phyloP scores from a whole-genome alignment of 1,140 invertebrate species.

The Adoxophyes honmai region DNA sequence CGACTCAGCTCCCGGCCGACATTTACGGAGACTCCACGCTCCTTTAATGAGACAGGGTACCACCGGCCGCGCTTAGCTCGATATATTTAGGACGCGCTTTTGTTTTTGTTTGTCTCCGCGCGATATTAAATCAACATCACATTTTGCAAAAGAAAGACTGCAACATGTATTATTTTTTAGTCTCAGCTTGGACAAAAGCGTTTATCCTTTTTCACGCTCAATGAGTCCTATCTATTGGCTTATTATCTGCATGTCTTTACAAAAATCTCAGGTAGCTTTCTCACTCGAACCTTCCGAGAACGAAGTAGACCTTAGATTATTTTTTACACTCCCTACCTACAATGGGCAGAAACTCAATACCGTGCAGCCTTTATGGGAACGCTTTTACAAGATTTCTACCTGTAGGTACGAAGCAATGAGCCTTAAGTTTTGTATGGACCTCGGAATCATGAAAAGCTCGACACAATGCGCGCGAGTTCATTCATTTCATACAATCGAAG shows the following conservation, averaged over 20 bases:
- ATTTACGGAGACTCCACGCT: constrained; percentile 28
- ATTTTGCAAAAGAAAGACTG: neutral
- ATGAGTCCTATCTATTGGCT: neutral
- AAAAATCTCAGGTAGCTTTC: constrained; percentile 2
- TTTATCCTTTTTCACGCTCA: neutral
- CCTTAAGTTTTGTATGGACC: too few species aligned
- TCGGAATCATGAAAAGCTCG: too few species aligned
- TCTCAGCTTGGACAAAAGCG: too few species aligned
- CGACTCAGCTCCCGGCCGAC: constrained; percentile 30
- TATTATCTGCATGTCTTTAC: constrained; percentile 44
- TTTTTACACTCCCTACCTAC: constrained; percentile 10
- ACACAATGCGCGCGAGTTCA: too few species aligned
- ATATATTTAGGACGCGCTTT: constrained; percentile 58
- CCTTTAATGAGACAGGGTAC: constrained; percentile 52
- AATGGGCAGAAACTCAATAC: constrained; percentile 11
- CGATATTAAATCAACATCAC: constrained; percentile 11
- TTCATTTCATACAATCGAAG: too few species aligned
- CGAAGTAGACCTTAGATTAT: neutral
- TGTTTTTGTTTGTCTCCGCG: constrained; percentile 19
- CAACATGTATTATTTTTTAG: neutral
- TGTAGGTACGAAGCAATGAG: neutral
- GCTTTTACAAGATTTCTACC: constrained; percentile 1
- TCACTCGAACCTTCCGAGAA: neutral
- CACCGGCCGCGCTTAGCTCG: constrained; percentile 42
- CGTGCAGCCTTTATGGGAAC: neutral